Base-by-base conservation (phyloP, 2,113 vertebrate species). In the Sorex fumeus region DNA sequence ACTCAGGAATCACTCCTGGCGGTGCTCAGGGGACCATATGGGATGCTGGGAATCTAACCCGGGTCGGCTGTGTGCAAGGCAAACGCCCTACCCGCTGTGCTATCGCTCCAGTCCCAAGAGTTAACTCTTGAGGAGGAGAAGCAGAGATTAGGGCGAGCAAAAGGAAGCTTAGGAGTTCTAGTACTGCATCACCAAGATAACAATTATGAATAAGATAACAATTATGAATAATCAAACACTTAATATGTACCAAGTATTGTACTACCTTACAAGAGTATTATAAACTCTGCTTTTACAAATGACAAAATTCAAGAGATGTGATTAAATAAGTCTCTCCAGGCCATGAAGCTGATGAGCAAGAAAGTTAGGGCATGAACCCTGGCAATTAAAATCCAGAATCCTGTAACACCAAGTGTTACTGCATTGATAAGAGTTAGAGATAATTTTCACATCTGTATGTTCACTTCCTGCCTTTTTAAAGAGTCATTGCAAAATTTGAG, bases 221-320 rank as follows among this genome's bases (percentile, higher is more conserved):
- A 5, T 30, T 81, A 72, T 76, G 43, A 66, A 50, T 81, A 60
- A 8, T 4, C 69, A 18, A 72, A 71, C 23, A 78, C 6, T 79
- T 64, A 75, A 43, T 30, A 57, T 12, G 28, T 53, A 4, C 50
- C 23, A 87, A 79, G 7, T 36, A 84, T 13, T 12, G 11, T 43
- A 75, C 62, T 40, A 69, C 9, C 66, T 87, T 32, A 50, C 12
- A 66, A 84, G 6, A 79, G 18, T n/a, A 80, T n/a, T 70, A 75
- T 25, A 50, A 75, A 40, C 25, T 45, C 75, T 50, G 30, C 45
- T 80, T 76, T 88, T 32, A 84, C 15, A 71, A 88, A 93, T 36
- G 8, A 64, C 21, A 19, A 83, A 83, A 50, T 19, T 92, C 30
- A 70, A 40, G 40, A 40, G 8, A 16, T 34, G 36, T 4, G 25